Conservation (phyloP, 1,140 invertebrate species). For the Conopomorpha cramerella region DNA sequence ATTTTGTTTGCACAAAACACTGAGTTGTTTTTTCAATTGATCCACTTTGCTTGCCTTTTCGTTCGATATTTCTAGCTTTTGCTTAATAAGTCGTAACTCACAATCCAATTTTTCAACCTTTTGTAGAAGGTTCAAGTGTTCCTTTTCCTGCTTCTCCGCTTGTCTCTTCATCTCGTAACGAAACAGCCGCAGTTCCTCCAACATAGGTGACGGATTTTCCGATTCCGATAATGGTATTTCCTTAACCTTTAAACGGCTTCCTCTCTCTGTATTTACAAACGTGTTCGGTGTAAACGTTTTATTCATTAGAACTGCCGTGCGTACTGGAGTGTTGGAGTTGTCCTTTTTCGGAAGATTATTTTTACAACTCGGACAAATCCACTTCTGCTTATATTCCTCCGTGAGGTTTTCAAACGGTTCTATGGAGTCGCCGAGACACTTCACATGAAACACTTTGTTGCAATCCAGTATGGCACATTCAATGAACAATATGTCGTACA, state of each 20-base stretch:
- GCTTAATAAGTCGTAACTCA: neutral
- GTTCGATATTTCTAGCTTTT: neutral
- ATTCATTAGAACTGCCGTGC: neutral
- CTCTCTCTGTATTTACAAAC: neutral
- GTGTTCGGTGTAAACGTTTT: neutral
- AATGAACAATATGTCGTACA: neutral
- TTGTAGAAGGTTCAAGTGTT: neutral
- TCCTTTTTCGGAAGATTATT: neutral
- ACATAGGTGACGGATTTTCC: neutral
- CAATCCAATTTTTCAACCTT: neutral
- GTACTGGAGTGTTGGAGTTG: neutral
- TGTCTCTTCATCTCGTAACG: neutral
- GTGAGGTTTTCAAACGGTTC: neutral
- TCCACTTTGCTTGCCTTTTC: neutral
- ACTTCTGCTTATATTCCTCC: neutral
- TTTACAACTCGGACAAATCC: neutral
- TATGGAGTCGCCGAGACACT: neutral
- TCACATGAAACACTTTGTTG: neutral
- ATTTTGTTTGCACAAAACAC: neutral
- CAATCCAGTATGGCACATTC: neutral
- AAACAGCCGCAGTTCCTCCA: neutral
- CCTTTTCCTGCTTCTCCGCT: neutral
- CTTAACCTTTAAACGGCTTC: neutral
- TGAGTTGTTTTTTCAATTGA: neutral
- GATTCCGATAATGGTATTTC: neutral